phyloP scores from a whole-genome alignment of 2,888 invertebrate species.

The Xestia rhomboidea region DNA sequence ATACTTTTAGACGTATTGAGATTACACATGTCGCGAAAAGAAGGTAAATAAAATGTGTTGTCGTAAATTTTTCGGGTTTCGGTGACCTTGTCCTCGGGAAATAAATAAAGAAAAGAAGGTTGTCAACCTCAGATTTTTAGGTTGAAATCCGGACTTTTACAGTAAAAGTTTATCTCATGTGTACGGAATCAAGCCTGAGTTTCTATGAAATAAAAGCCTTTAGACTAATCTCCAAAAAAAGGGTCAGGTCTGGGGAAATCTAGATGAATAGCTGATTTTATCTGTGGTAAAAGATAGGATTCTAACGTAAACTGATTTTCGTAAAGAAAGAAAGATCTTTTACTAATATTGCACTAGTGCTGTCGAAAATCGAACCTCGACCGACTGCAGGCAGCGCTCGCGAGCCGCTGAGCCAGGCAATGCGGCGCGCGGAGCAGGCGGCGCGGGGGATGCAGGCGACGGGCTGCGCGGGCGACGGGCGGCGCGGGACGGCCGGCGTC shows the following conservation, averaged over 20 bases:
- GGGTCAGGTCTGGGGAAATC: neutral
- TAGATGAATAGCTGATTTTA: neutral
- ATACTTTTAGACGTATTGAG: slow-evolving; percentile 29
- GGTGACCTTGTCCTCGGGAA: neutral
- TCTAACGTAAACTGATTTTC: neutral
- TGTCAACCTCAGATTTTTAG: neutral
- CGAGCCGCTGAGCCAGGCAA: too few species aligned
- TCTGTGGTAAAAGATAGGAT: neutral
- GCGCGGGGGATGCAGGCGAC: too few species aligned
- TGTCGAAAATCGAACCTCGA: too few species aligned
- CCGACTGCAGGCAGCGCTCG: too few species aligned
- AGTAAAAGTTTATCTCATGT: neutral
- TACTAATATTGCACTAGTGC: neutral
- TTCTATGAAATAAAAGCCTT: neutral
- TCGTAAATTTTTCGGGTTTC: neutral
- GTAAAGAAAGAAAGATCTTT: neutral
- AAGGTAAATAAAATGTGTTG: neutral
- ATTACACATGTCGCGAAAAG: neutral
- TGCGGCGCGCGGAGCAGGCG: too few species aligned
- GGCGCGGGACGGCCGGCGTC: too few species aligned
- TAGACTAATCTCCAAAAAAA: neutral
- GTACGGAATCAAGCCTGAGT: too few species aligned
- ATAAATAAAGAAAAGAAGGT: neutral
- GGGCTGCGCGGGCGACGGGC: too few species aligned
- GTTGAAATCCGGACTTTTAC: neutral